phyloP scores from a whole-genome alignment of 2,113 vertebrate genomes.

The Rhinoptilus africanus region DNA sequence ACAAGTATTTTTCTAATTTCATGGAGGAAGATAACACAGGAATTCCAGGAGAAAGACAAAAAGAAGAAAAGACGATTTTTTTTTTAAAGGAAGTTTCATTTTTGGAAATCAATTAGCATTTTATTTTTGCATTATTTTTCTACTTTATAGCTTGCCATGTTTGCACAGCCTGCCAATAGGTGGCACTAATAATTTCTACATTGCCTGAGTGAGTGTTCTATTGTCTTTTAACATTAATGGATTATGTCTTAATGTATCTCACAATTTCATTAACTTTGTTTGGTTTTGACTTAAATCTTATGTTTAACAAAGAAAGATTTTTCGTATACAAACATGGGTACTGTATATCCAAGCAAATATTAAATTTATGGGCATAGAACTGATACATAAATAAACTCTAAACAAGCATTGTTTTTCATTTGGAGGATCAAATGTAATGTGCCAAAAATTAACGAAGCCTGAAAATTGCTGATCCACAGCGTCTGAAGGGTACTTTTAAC shows the following conservation, averaged over 20 bases:
- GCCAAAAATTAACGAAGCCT: not conserved
- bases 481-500: not conserved
- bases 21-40: not conserved
- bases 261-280: not conserved
- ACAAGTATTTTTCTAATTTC: not conserved
- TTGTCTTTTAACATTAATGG: not conserved
- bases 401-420: not conserved
- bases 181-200: slow-evolving; percentile 57
- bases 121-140: not conserved
- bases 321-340: not conserved
- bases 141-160: not conserved
- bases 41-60: not conserved
- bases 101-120: not conserved
- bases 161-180: slow-evolving; percentile 36
- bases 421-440: not conserved
- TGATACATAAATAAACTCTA: not conserved
- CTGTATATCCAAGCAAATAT: not conserved
- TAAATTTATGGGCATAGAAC: not conserved
- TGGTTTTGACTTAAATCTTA: not conserved
- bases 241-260: not conserved
- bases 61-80: accelerated
- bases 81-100: not conserved
- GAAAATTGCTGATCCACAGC: not conserved
- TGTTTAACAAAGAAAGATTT: not conserved
- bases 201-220: not conserved